phyloP scores from a whole-genome alignment of 2,888 invertebrate species.

The Synanthedon andrenaeformis region DNA sequence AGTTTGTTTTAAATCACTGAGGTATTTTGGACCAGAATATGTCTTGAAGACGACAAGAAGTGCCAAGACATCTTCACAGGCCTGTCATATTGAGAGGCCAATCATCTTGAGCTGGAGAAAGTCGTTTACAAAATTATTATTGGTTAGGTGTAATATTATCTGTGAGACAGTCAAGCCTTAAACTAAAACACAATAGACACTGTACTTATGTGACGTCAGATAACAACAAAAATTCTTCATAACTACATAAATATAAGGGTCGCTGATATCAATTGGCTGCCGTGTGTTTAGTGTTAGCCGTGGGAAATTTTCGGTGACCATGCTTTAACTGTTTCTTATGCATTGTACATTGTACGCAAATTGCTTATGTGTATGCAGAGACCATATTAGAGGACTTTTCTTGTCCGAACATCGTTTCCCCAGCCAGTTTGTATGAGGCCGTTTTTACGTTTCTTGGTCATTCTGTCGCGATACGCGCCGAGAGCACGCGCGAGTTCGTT shows the following conservation, averaged over 20 bases:
- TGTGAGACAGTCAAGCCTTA: too few species aligned
- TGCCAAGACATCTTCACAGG: too few species aligned
- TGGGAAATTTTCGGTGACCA: slow-evolving; percentile 29
- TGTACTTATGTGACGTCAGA: too few species aligned
- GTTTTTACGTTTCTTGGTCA: slow-evolving; percentile 17
- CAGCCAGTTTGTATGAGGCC: slow-evolving; percentile 16
- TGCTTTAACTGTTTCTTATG: slow-evolving; percentile 5
- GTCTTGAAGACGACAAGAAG: too few species aligned
- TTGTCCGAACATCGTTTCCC: slow-evolving; percentile 7
- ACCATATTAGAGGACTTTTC: slow-evolving; percentile 8
- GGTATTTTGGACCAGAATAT: too few species aligned
- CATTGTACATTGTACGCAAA: slow-evolving; percentile 11
- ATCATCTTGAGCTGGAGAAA: too few species aligned
- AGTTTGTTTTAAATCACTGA: too few species aligned
- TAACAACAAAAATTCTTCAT: slow-evolving; percentile 31
- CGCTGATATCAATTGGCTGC: slow-evolving; percentile 37
- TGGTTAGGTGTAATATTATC: too few species aligned
- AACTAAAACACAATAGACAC: too few species aligned
- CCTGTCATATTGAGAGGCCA: too few species aligned
- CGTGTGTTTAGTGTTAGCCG: slow-evolving; percentile 11
- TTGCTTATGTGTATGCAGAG: slow-evolving; percentile 8
- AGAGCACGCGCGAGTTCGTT: slow-evolving; percentile 43
- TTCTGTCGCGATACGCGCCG: slow-evolving; percentile 49
- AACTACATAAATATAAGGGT: slow-evolving; percentile 21
- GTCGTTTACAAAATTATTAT: too few species aligned